Percentiles rank a stretch among this genome's conserved stretches.
Evolutionary conservation across 2,888 invertebrate species (phyloP).

Genomic region (Dicroscelio sp.): DNA sequence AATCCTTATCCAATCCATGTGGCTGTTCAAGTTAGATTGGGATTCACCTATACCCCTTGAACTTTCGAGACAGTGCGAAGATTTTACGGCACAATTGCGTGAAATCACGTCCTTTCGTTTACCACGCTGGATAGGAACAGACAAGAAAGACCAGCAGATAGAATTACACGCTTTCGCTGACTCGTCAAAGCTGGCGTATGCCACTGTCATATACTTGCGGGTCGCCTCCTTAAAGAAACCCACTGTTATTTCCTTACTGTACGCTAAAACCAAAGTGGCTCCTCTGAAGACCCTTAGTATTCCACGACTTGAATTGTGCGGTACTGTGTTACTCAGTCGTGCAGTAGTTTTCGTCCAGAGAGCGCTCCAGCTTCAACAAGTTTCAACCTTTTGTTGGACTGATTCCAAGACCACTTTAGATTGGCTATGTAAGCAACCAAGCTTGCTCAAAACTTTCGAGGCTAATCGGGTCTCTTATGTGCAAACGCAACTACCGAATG

Average conservation of each 20-base stretch:
- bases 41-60: background rate
- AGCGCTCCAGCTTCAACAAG: background rate
- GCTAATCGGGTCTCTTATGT: slow-evolving; percentile 19
- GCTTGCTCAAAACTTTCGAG: background rate
- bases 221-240: background rate
- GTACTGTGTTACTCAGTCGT: background rate
- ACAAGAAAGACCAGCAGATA: too few species aligned
- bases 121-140: too few species aligned
- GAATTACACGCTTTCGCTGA: too few species aligned
- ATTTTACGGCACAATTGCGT: background rate
- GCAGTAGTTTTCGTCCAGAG: background rate
- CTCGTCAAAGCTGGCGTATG: background rate
- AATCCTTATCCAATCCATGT: background rate
- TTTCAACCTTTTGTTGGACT: background rate
- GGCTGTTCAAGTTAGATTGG: background rate
- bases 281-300: background rate
- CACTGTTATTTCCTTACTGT: background rate
- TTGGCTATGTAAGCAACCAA: background rate
- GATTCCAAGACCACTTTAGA: background rate
- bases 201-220: background rate
- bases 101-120: too few species aligned
- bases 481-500: background rate
- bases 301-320: background rate
- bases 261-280: slow-evolving; percentile 16
- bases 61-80: background rate